These are phyloP conservation scores for Venustaconcha ellipsiformis DNA, from an alignment of 1,140 invertebrate species.

Conservation along the genomic window DNA sequence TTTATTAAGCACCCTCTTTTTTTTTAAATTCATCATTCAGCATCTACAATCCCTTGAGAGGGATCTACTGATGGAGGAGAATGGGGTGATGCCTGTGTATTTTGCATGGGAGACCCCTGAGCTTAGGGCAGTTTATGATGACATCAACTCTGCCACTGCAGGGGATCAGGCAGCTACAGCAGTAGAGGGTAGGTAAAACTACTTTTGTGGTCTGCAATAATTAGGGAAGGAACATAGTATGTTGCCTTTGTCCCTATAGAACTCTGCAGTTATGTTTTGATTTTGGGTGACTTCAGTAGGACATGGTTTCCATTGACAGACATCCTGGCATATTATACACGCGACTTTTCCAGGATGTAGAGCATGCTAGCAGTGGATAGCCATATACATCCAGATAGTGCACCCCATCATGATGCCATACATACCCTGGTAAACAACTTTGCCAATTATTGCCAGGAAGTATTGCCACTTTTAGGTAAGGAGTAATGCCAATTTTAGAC, in stretches of 20 bases:
- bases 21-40: constrained; percentile 49
- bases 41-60: constrained; percentile 86
- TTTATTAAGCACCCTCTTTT: constrained; percentile 1
- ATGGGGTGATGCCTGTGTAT: constrained; percentile 89
- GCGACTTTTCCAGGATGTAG: no score
- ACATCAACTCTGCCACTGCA: constrained; percentile 76
- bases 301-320: no score
- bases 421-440: no score
- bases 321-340: no score
- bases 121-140: constrained; percentile 81
- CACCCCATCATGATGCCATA: no score
- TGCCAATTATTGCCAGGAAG: no score
- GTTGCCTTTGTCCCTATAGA: constrained; percentile 4
- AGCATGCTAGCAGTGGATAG: no score
- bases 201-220: neutral
- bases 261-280: no score
- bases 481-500: no score
- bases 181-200: constrained; percentile 71
- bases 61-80: constrained; percentile 80
- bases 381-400: no score
- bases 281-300: no score
- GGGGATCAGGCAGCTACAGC: constrained; percentile 76
- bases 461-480: no score
- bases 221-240: neutral
- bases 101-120: constrained; percentile 81